phyloP scores from a whole-genome alignment of 2,888 invertebrate species.

The Orthonevra nobilis region DNA sequence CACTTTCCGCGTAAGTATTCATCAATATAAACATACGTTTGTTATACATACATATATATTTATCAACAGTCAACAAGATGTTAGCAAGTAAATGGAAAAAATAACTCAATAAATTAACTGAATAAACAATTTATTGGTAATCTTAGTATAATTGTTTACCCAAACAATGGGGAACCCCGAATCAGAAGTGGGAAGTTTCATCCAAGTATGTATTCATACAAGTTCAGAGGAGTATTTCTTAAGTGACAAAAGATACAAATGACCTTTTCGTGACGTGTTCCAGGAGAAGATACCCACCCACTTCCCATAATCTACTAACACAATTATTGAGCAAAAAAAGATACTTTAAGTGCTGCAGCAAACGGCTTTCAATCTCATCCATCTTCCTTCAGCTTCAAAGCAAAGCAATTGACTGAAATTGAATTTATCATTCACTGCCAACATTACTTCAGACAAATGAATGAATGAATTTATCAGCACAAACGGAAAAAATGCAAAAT shows the following conservation, averaged over 20 bases:
- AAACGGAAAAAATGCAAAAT: background rate
- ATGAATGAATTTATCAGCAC: slow-evolving; percentile 8
- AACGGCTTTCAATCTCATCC: background rate
- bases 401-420: background rate
- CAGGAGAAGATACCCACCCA: no score
- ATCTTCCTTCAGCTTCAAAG: slow-evolving; percentile 1
- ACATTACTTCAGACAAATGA: background rate
- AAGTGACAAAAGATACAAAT: background rate
- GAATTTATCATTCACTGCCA: slow-evolving; percentile 13
- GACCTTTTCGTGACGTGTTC: background rate
- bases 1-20: no score
- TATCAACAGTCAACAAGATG: no score
- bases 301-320: no score
- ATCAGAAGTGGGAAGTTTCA: no score
- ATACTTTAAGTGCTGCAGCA: background rate
- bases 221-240: no score
- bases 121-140: background rate
- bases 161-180: background rate
- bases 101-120: background rate
- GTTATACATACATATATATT: no score
- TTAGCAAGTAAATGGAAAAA: no score
- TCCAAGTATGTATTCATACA: no score
- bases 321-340: no score
- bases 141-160: background rate
- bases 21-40: no score